Evolutionary conservation across 2,888 invertebrate genomes (phyloP), one percentile per base, ranked within the genome.

Genomic region (Lepeophtheirus nordmannii): DNA sequence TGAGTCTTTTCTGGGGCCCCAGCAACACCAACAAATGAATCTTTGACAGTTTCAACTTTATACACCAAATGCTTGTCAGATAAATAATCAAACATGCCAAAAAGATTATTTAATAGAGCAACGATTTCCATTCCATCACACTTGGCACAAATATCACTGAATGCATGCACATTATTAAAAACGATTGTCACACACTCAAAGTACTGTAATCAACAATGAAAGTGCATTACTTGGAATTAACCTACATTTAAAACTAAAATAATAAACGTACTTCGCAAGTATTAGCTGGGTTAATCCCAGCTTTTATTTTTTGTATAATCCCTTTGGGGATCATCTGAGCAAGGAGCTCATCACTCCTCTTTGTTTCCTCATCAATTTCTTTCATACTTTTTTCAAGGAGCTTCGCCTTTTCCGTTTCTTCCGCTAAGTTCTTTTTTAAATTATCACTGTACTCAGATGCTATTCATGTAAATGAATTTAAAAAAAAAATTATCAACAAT

Each of bases 301-400:
- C 14, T 30, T 65, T 65, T 14, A 65, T 58, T 20, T 65, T 65
- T 14, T 65, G 58, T 11, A 39, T 20, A n/a, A 65, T 58, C 14
- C n/a, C n/a, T 75, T 92, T 93, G 39, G 97, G 97, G 79, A 97
- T 94, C 94, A 97, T 96, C 79, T 97, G 96, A 76, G 97, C 97
- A 1, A 97, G 78, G 37, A 97, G 79, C 72, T 93, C 91, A 74
- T 97, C 96, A 0, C 96, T 96, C 69, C 92, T 81, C 72, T 86
- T 85, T 90, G 96, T 94, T 76, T 96, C 96, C 70, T 88, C 87
- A 74, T 96, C 96, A 69, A 97, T 77, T 74, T 92, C 90, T 71
- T 86, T 81, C 93, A 97, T 96, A 1, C 92, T 93, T 73, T 94
- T 93, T 73, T 94, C 93, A 62, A 97, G 77, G 73, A 93, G 93